phyloP scores from a whole-genome alignment of 2,113 vertebrate genomes.

The Chaenocephalus aceratus region DNA sequence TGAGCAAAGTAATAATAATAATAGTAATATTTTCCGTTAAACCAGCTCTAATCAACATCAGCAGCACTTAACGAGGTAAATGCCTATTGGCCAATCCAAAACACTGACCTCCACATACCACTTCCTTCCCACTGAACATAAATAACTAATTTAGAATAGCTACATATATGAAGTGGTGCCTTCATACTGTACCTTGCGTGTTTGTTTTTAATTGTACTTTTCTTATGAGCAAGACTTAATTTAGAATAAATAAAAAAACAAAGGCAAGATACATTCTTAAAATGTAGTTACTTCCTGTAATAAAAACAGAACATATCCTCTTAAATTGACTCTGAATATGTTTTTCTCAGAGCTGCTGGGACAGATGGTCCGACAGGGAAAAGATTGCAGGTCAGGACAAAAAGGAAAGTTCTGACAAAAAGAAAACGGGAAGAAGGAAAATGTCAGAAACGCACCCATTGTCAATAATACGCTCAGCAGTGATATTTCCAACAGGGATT shows the following conservation, averaged over 20 bases:
- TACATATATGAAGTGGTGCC: conserved; percentile 15
- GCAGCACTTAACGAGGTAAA: conserved; percentile 12
- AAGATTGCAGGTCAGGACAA: conserved; percentile 53
- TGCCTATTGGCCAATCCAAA: neutral
- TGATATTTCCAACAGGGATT: conserved; percentile 36
- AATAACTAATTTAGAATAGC: conserved; percentile 36
- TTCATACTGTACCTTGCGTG: conserved; percentile 9
- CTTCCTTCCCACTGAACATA: conserved; percentile 26
- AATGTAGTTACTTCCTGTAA: conserved; percentile 5
- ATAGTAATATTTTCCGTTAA: no score
- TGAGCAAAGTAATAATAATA: no score
- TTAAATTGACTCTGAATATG: conserved; percentile 13
- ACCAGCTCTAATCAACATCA: neutral
- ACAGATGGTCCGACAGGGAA: conserved; percentile 29
- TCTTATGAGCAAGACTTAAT: neutral
- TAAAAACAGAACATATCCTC: neutral
- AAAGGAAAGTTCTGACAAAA: conserved; percentile 22
- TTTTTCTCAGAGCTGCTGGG: neutral
- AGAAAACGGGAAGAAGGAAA: conserved; percentile 25
- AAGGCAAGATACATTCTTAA: neutral
- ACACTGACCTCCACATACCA: conserved; percentile 26
- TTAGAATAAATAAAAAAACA: neutral
- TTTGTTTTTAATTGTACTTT: neutral
- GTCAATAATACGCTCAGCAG: conserved; percentile 33
- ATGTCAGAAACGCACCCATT: conserved; percentile 33